Percentiles rank a stretch among this genome's conserved stretches.
Evolutionary conservation across 2,888 invertebrate genomes (phyloP).

Genomic region (Notocelia uddmanniana): DNA sequence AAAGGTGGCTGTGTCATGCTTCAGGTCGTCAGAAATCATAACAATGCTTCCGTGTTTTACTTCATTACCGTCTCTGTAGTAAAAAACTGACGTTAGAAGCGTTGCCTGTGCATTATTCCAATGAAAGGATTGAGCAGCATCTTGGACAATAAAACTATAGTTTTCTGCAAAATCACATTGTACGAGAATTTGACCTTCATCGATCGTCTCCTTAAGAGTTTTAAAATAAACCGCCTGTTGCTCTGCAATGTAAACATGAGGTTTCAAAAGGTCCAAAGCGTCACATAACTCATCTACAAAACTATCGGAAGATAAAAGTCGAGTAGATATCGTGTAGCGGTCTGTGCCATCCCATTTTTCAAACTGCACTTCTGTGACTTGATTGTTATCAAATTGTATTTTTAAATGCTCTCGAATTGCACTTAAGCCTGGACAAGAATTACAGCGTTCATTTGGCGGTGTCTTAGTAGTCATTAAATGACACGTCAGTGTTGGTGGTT

Average conservation of each 20-base stretch:
- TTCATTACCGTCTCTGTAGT: constrained; percentile 43
- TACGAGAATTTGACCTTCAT: constrained; percentile 39
- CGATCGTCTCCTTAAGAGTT: constrained; percentile 33
- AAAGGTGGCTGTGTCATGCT: constrained; percentile 48
- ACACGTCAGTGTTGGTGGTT: constrained; percentile 48
- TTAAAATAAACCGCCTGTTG: constrained; percentile 45
- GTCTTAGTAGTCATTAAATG: constrained; percentile 49
- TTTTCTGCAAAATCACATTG: constrained; percentile 46
- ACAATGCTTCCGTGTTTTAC: constrained; percentile 48
- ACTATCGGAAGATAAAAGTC: constrained; percentile 41
- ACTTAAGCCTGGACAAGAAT: constrained; percentile 44
- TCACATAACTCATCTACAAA: constrained; percentile 47
- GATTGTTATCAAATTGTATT: constrained; percentile 47
- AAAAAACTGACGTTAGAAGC: constrained; percentile 26
- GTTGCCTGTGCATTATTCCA: constrained; percentile 36
- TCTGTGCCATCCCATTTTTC: constrained; percentile 48
- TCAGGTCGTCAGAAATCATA: constrained; percentile 49
- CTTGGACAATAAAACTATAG: constrained; percentile 42
- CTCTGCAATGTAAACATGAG: constrained; percentile 47
- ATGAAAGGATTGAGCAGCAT: constrained; percentile 45
- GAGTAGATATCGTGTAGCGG: constrained; percentile 43
- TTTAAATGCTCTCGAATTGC: constrained; percentile 49
- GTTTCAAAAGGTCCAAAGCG: constrained; percentile 45
- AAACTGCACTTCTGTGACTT: constrained; percentile 47
- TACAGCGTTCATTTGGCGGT: constrained; percentile 46